phyloP scores from a whole-genome alignment of 2,888 invertebrate genomes.

The Leptopilina syphax region DNA sequence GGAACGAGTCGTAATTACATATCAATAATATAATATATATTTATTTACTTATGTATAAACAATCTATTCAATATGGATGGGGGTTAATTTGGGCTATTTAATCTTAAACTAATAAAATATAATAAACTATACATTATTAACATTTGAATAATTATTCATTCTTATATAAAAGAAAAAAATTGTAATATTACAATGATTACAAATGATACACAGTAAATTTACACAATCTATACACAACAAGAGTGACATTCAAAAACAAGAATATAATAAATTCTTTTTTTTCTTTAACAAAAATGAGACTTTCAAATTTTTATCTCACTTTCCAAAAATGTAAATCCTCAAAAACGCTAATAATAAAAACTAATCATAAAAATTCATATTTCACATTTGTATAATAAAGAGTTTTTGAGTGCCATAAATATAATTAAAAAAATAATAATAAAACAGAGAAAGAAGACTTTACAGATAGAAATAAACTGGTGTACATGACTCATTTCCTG shows the following conservation, averaged over 20 bases:
- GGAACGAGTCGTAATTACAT: constrained; percentile 64
- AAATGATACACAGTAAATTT: constrained; percentile 63
- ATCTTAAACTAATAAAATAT: constrained; percentile 64
- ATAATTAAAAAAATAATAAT: constrained; percentile 13
- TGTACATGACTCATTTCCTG: constrained; percentile 51
- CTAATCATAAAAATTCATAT: constrained; percentile 29
- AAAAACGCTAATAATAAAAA: not conserved
- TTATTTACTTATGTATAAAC: constrained; percentile 61
- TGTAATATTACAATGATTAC: constrained; percentile 64
- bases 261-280: constrained; percentile 46
- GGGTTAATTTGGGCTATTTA: constrained; percentile 66
- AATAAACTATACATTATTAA: constrained; percentile 75
- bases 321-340: constrained; percentile 4
- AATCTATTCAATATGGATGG: constrained; percentile 65
- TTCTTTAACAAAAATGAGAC: constrained; percentile 44
- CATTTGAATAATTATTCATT: constrained; percentile 66
- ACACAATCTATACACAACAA: constrained; percentile 73
- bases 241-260: constrained; percentile 60
- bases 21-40: constrained; percentile 50
- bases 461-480: constrained; percentile 38
- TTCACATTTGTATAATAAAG: constrained; percentile 28
- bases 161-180: constrained; percentile 51
- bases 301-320: constrained; percentile 18
- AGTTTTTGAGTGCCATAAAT: constrained; percentile 18
- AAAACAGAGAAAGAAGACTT: constrained; percentile 21